These are phyloP conservation scores for Xenopus borealis DNA, from an alignment of 2,113 vertebrate genomes.

Conservation along the genomic window DNA sequence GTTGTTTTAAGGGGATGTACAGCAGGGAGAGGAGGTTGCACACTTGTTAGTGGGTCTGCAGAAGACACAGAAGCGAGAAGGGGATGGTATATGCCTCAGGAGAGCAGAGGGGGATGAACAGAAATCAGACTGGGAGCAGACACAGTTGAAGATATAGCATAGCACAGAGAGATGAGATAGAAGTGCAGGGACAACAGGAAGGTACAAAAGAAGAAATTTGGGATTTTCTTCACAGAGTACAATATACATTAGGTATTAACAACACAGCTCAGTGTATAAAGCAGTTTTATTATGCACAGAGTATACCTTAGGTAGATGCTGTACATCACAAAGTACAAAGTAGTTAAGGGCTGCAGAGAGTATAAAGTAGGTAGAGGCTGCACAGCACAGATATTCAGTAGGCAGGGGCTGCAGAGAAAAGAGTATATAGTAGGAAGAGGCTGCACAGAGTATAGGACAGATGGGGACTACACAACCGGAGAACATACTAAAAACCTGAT, in stretches of 20 bases:
- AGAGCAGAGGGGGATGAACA: slow-evolving; percentile 29
- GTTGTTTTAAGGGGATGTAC: too few species aligned
- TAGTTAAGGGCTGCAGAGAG: too few species aligned
- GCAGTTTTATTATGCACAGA: too few species aligned
- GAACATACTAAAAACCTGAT: neutral
- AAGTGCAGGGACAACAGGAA: neutral
- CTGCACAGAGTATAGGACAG: too few species aligned
- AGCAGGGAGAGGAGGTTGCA: too few species aligned
- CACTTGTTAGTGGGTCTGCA: too few species aligned
- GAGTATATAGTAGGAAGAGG: too few species aligned
- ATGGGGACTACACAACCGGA: neutral
- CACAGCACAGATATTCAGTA: too few species aligned
- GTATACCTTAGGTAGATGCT: neutral
- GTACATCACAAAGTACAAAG: neutral
- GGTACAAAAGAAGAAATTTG: neutral
- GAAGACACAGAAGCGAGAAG: too few species aligned
- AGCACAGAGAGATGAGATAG: neutral
- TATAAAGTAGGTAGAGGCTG: too few species aligned
- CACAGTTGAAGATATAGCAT: neutral
- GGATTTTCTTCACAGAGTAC: neutral
- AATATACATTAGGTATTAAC: neutral
- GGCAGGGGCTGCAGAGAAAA: too few species aligned
- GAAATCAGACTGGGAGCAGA: slow-evolving; percentile 4
- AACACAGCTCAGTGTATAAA: neutral
- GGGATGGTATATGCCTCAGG: neutral